Conservation (phyloP, 2,888 invertebrate genomes). For the Drosophila mimetica region DNA sequence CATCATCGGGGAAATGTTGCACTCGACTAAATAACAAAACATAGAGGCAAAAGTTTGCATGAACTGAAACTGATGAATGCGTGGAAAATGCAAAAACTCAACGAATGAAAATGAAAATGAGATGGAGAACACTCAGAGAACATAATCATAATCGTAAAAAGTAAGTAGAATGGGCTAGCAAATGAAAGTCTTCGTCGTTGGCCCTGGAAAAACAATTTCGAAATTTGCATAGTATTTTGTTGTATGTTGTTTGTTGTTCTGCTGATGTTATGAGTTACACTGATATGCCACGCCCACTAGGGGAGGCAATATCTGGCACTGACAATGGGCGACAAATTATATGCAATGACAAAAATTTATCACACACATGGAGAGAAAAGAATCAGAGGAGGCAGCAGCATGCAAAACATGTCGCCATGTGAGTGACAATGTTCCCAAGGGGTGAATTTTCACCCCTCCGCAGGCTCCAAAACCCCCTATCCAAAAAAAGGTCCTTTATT, state of each 20-base stretch:
- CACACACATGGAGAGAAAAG: conserved; percentile 16
- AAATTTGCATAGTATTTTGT: conserved; percentile 44
- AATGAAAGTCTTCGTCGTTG: conserved; percentile 30
- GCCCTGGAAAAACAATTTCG: conserved; percentile 33
- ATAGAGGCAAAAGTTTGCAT: conserved; percentile 6
- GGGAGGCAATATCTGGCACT: conserved; percentile 23
- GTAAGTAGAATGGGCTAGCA: conserved; percentile 34
- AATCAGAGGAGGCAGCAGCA: conserved; percentile 47
- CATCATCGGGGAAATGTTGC: conserved; percentile 12
- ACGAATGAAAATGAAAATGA: conserved; percentile 48
- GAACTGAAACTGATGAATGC: conserved; percentile 44
- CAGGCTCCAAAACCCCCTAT: background rate
- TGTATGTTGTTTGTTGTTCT: conserved; percentile 3
- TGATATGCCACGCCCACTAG: conserved; percentile 28
- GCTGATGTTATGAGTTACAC: conserved; percentile 29
- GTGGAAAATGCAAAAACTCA: conserved; percentile 60
- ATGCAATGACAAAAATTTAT: conserved; percentile 64
- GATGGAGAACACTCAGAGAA: conserved; percentile 49
- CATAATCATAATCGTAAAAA: conserved; percentile 72
- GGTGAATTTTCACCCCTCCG: conserved; percentile 2
- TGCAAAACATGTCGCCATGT: conserved; percentile 63
- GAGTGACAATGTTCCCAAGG: conserved; percentile 60
- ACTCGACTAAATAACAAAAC: conserved; percentile 36
- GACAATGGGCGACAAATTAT: conserved; percentile 74
- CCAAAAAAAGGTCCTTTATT: conserved; percentile 5